Percentiles rank a stretch among this genome's conserved stretches.
These are phyloP conservation scores for Euwallacea similis DNA, from an alignment of 1,140 invertebrate genomes.

Conservation along the genomic window DNA sequence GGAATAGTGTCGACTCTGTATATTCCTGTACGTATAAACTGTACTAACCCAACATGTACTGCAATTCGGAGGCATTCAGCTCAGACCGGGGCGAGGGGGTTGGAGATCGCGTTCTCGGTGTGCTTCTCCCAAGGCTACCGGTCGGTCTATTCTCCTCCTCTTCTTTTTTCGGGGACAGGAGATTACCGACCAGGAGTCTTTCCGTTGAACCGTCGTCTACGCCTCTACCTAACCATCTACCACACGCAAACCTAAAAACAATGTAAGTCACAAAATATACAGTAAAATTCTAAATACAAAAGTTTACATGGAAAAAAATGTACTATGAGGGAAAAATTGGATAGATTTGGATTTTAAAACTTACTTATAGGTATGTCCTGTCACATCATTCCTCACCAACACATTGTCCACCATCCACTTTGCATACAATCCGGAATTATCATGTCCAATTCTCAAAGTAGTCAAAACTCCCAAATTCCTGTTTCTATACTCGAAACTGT, in stretches of 20 bases:
- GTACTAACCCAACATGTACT: constrained; percentile 59
- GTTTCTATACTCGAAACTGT: constrained; percentile 93
- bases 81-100: constrained; percentile 51
- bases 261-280: neutral
- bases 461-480: constrained; percentile 95
- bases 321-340: neutral
- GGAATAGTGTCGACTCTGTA: constrained; percentile 24
- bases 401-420: constrained; percentile 97
- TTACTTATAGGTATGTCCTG: constrained; percentile 90
- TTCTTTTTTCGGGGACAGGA: constrained; percentile 65
- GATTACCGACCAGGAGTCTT: constrained; percentile 88
- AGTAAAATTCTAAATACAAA: no score
- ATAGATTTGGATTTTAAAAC: constrained; percentile 34
- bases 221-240: constrained; percentile 93
- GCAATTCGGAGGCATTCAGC: constrained; percentile 59
- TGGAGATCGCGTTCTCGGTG: constrained; percentile 51
- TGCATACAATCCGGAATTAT: constrained; percentile 87
- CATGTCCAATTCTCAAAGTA: constrained; percentile 93
- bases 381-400: constrained; percentile 91
- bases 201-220: constrained; percentile 98
- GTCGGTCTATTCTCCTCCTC: constrained; percentile 65
- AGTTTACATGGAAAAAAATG: neutral
- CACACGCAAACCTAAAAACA: constrained; percentile 84
- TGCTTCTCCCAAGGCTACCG: constrained; percentile 55
- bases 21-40: constrained; percentile 9